Evolutionary conservation across 2,113 vertebrate genomes (phyloP), one percentile per base, ranked within the genome.

Genomic region (Nansenia antarctica): DNA sequence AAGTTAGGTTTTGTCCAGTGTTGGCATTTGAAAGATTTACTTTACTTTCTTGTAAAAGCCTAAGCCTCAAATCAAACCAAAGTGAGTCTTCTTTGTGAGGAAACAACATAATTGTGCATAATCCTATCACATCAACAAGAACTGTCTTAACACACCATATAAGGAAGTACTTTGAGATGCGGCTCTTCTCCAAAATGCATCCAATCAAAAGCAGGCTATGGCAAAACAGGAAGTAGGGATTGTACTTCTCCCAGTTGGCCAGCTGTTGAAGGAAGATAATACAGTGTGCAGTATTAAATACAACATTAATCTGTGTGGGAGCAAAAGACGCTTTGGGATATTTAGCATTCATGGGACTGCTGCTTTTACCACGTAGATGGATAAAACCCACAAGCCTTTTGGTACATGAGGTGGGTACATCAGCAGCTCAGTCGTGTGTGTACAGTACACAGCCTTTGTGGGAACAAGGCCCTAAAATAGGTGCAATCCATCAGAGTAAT

Each of bases 401-500:
- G 64, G 47, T 79, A 73, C 71, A 68, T 31, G 65, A 72, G 66
- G 76, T 79, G 64, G 70, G 68, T 37, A 26, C 82, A 76, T 76
- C 39, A 34, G 66, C 71, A 47, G 76, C 72, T 79, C 64, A 73
- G 42, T 78, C 77, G 62, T 73, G 72, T 73, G 72, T 86, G 81
- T 78, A 64, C 69, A 42, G 35, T n/a, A 63, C 78, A 74, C 26
- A 18, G 55, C 55, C 3, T 81, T 81, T 81, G 64, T 72, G 71
- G 69, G 49, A 86, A 72, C 74, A 61, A 35, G 37, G 32, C 7
- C 74, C 80, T 81, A 88, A 81, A 88, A 85, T 87, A 82, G 81
- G 84, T 29, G 52, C 74, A 83, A 83, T 84, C 73, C 78, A 83
- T 84, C 79, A 82, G 77, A 61, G 72, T 82, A 86, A 81, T 86